A percentile compares a stretch with the other conserved stretches of the same genome.
phyloP scores from a whole-genome alignment of 2,888 invertebrate species.

The Spilarctia lutea region DNA sequence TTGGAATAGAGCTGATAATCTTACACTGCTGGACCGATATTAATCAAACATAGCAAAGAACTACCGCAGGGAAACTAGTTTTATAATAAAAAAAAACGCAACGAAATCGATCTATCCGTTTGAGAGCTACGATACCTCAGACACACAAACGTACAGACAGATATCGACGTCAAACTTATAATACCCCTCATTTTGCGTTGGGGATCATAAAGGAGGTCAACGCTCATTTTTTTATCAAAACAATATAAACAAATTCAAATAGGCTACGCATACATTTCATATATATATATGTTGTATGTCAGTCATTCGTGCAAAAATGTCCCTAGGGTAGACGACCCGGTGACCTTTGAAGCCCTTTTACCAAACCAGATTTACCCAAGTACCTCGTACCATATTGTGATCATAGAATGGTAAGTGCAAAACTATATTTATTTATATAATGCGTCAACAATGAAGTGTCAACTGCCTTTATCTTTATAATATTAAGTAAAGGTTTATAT shows the following conservation, averaged over 20 bases:
- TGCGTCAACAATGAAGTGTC: neutral
- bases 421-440: neutral
- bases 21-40: too few relatives aligned
- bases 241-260: neutral
- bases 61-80: too few relatives aligned
- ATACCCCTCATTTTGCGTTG: too few relatives aligned
- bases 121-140: too few relatives aligned
- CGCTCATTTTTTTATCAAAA: neutral
- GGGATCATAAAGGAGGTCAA: too few relatives aligned
- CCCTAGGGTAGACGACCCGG: slow-evolving; percentile 51
- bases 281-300: neutral
- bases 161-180: too few relatives aligned
- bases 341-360: slow-evolving; percentile 56
- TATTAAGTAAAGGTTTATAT: neutral
- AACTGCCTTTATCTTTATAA: neutral
- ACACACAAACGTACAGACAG: too few relatives aligned
- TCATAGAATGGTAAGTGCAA: neutral
- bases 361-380: slow-evolving; percentile 37
- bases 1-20: too few relatives aligned
- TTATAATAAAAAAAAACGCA: too few relatives aligned
- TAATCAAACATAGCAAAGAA: too few relatives aligned
- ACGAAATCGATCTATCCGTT: too few relatives aligned
- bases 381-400: neutral
- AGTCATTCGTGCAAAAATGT: slow-evolving; percentile 52
- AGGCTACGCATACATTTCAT: neutral